Evolutionary conservation across 2,113 vertebrate genomes (phyloP).

Genomic region (Sinocyclocheilus anshuiensis): DNA sequence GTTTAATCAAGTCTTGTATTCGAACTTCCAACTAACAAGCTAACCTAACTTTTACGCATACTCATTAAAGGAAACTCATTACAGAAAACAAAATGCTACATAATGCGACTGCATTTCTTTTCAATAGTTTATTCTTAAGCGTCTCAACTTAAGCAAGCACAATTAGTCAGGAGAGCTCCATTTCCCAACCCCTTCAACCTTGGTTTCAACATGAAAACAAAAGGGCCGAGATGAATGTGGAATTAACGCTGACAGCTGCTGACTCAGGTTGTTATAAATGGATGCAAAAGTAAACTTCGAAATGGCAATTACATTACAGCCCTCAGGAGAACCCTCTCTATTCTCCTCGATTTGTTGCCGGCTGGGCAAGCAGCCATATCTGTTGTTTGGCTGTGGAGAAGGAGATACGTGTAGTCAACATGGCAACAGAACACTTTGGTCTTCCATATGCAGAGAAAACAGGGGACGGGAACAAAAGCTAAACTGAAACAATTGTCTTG

Average conservation of each 20-base stretch:
- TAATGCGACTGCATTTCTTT: background rate
- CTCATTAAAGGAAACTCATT: slow-evolving; percentile 11
- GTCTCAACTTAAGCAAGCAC: background rate
- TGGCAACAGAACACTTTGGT: slow-evolving; percentile 41
- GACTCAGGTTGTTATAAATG: slow-evolving; percentile 44
- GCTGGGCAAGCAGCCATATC: slow-evolving; percentile 54
- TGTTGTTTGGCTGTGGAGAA: slow-evolving; percentile 44
- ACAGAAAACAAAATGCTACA: background rate
- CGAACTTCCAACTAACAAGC: background rate
- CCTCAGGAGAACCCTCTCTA: slow-evolving; percentile 44
- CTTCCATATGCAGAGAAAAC: slow-evolving; percentile 30
- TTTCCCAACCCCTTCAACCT: slow-evolving; percentile 19
- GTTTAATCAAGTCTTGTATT: slow-evolving; percentile 9
- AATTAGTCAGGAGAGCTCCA: slow-evolving; percentile 7
- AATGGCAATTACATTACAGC: slow-evolving; percentile 56
- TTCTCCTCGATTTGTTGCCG: slow-evolving; percentile 52
- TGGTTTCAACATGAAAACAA: slow-evolving; percentile 37
- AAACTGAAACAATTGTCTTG: background rate
- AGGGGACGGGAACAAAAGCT: background rate
- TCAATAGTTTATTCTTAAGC: background rate
- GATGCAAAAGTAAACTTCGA: slow-evolving; percentile 55
- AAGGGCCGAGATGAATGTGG: slow-evolving; percentile 28
- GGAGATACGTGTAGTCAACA: slow-evolving; percentile 33
- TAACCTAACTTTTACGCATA: slow-evolving; percentile 1
- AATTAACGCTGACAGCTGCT: slow-evolving; percentile 57